phyloP scores from a whole-genome alignment of 2,113 vertebrate species.

The Eupsittula cactorum region DNA sequence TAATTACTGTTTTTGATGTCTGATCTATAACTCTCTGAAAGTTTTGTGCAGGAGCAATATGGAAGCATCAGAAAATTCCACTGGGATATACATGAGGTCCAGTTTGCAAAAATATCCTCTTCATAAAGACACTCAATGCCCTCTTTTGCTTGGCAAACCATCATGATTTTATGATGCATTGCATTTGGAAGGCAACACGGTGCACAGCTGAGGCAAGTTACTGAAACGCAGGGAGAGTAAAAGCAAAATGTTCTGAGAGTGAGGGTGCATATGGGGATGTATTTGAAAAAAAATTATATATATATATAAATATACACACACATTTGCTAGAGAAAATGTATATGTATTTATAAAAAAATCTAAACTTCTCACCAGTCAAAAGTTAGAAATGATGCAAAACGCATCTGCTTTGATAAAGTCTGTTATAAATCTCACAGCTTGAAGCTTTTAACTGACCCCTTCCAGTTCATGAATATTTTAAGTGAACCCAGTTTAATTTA shows the following conservation, averaged over 20 bases:
- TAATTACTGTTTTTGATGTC: conserved; percentile 78
- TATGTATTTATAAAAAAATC: conserved; percentile 67
- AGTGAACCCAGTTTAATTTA: conserved; percentile 54
- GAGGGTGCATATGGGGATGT: conserved; percentile 71
- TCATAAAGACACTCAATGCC: conserved; percentile 74
- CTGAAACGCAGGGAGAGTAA: conserved; percentile 62
- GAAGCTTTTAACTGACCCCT: conserved; percentile 65
- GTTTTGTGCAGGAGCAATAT: conserved; percentile 68
- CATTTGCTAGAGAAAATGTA: conserved; percentile 65
- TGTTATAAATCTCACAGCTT: conserved; percentile 58
- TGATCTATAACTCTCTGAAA: conserved; percentile 78
- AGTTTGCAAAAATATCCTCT: conserved; percentile 76
- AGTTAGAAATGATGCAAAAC: conserved; percentile 69
- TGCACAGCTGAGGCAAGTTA: conserved; percentile 73
- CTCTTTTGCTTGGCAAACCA: conserved; percentile 76
- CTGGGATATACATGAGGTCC: conserved; percentile 77
- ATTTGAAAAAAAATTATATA: conserved; percentile 60
- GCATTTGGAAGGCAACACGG: conserved; percentile 71
- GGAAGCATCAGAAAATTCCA: conserved; percentile 79
- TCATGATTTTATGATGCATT: conserved; percentile 73
- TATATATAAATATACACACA: conserved; percentile 72
- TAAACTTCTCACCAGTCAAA: conserved; percentile 62
- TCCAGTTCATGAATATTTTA: conserved; percentile 68
- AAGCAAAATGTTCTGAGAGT: conserved; percentile 65
- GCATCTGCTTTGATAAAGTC: conserved; percentile 63